Conservation (phyloP, 2,797 vertebrate genomes). For the Nothura maculosa region DNA sequence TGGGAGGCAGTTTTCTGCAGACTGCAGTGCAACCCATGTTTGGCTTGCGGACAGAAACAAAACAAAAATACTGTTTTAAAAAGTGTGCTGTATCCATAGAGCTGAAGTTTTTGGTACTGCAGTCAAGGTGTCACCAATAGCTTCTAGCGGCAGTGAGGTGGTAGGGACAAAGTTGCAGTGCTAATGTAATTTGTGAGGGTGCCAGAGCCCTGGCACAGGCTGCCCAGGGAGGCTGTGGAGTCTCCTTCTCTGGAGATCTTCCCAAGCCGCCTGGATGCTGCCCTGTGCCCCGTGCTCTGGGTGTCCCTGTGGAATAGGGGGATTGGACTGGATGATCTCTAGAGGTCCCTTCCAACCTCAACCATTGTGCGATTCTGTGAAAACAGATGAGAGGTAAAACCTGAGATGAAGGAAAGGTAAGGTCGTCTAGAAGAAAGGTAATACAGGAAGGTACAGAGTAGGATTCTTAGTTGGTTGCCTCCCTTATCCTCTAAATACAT, state of each 20-base stretch:
- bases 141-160: not conserved
- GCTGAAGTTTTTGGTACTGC: not conserved
- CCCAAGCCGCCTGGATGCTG: too few relatives aligned
- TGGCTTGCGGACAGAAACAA: not conserved
- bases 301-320: too few relatives aligned
- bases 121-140: not conserved
- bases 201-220: too few relatives aligned
- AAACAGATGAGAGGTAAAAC: not conserved
- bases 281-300: too few relatives aligned
- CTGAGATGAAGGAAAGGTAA: not conserved
- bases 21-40: not conserved
- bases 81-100: not conserved
- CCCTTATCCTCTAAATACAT: not conserved
- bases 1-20: not conserved
- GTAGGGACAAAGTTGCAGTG: not conserved
- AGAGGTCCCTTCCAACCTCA: too few relatives aligned
- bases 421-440: not conserved
- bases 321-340: too few relatives aligned
- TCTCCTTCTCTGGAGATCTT: too few relatives aligned
- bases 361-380: too few relatives aligned
- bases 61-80: too few relatives aligned
- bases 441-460: rapidly evolving
- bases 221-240: too few relatives aligned
- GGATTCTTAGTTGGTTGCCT: not conserved
- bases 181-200: too few relatives aligned